Conservation (phyloP, 2,888 invertebrate genomes). For the Myopa tessellatipennis region DNA sequence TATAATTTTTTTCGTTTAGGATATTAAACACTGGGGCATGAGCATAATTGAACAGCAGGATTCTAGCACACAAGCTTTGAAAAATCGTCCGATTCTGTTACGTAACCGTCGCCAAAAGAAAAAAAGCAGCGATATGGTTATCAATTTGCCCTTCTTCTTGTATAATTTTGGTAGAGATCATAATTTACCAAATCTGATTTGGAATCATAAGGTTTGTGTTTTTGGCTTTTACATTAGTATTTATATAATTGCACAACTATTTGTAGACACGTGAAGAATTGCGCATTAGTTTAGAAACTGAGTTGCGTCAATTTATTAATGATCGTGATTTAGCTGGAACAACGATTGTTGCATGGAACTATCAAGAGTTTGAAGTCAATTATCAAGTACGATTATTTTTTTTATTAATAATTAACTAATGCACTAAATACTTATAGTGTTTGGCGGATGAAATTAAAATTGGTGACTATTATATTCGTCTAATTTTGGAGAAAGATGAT, state of each 20-base stretch:
- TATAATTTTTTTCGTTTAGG: conserved; percentile 50
- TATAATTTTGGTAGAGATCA: conserved; percentile 95
- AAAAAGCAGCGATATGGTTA: conserved; percentile 62
- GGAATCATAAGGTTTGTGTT: conserved; percentile 91
- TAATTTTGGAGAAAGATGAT: conserved; percentile 91
- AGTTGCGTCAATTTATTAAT: conserved; percentile 87
- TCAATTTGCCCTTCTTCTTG: conserved; percentile 84
- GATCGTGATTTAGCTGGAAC: conserved; percentile 90
- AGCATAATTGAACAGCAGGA: conserved; percentile 68
- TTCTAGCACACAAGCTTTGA: conserved; percentile 63
- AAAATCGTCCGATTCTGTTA: conserved; percentile 87
- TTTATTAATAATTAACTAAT: conserved; percentile 15
- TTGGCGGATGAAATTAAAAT: conserved; percentile 97
- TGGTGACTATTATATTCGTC: conserved; percentile 96
- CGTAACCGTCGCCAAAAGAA: conserved; percentile 81
- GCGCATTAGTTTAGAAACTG: conserved; percentile 90
- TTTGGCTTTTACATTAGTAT: background rate
- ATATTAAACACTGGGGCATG: conserved; percentile 76
- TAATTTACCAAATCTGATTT: conserved; percentile 94
- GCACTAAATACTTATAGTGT: conserved; percentile 68
- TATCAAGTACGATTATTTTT: conserved; percentile 73
- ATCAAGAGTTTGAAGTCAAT: conserved; percentile 94
- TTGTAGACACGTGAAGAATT: conserved; percentile 92
- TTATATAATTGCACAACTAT: conserved; percentile 10
- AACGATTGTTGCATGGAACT: conserved; percentile 94